phyloP scores from a whole-genome alignment of 2,888 invertebrate genomes.

The Sinohyriopsis cumingii region DNA sequence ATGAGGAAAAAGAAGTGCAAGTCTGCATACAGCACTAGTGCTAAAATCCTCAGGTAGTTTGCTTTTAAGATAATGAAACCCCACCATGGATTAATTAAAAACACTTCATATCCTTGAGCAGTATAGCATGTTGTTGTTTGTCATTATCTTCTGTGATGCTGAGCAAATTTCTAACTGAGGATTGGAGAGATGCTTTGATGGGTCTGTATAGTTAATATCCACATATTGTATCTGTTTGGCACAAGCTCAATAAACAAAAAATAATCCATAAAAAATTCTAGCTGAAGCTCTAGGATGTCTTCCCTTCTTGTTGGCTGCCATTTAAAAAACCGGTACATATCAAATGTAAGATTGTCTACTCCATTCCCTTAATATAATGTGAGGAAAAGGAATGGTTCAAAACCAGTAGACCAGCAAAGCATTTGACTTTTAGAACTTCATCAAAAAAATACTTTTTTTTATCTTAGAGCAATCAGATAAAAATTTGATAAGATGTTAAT shows the following conservation, averaged over 20 bases:
- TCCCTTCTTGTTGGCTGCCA: constrained; percentile 12
- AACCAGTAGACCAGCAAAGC: constrained; percentile 9
- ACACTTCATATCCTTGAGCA: too few relatives aligned
- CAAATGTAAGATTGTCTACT: constrained; percentile 16
- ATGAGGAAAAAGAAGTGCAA: too few relatives aligned
- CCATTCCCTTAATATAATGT: constrained; percentile 21
- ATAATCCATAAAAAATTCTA: constrained; percentile 5
- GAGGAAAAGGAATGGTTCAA: constrained; percentile 12
- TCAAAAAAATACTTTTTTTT: constrained; percentile 16
- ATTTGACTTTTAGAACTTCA: constrained; percentile 7
- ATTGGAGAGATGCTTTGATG: too few relatives aligned
- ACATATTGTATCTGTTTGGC: constrained; percentile 8
- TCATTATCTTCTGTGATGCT: too few relatives aligned
- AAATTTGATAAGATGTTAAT: constrained; percentile 15
- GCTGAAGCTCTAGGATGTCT: constrained; percentile 14
- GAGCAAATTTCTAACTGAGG: too few relatives aligned
- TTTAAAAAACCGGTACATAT: constrained; percentile 20
- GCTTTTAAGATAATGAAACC: too few relatives aligned
- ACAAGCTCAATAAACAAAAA: constrained; percentile 7
- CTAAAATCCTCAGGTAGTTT: too few relatives aligned
- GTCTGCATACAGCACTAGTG: too few relatives aligned
- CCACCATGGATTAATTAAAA: too few relatives aligned
- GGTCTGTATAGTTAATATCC: too few relatives aligned
- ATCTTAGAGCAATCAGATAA: constrained; percentile 20
- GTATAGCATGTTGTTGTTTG: too few relatives aligned